Conservation (phyloP, 2,113 vertebrate genomes). For the Nycticryphes semicollaris region DNA sequence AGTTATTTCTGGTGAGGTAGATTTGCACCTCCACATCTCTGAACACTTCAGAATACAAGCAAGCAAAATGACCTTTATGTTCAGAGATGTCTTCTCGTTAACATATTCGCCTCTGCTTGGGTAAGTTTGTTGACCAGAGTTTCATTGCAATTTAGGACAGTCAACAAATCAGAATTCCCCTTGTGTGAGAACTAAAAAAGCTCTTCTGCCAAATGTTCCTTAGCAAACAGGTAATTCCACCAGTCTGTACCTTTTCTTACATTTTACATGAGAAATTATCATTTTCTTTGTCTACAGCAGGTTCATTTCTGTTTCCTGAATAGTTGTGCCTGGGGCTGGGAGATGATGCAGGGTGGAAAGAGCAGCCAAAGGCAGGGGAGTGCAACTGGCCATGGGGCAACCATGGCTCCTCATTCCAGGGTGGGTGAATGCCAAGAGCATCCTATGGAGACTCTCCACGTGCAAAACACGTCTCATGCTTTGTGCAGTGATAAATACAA, state of each 20-base stretch:
- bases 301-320: not conserved
- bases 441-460: not conserved
- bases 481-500: not conserved
- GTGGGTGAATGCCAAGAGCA: not conserved
- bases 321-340: not conserved
- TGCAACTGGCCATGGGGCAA: accelerated
- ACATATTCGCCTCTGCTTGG: not conserved
- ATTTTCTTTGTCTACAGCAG: not conserved
- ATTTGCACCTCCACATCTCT: not conserved
- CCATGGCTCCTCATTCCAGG: accelerated
- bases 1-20: not conserved
- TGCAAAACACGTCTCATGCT: accelerated
- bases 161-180: not conserved
- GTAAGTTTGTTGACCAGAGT: not conserved
- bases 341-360: not conserved
- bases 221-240: not conserved
- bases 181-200: not conserved
- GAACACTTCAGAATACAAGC: not conserved
- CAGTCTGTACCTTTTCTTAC: not conserved
- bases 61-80: not conserved
- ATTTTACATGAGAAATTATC: not conserved
- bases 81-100: not conserved
- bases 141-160: not conserved
- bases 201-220: not conserved
- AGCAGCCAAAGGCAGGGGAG: not conserved